These are phyloP conservation scores for Saturnia japonica DNA, from an alignment of 2,888 invertebrate genomes.

Conservation along the genomic window DNA sequence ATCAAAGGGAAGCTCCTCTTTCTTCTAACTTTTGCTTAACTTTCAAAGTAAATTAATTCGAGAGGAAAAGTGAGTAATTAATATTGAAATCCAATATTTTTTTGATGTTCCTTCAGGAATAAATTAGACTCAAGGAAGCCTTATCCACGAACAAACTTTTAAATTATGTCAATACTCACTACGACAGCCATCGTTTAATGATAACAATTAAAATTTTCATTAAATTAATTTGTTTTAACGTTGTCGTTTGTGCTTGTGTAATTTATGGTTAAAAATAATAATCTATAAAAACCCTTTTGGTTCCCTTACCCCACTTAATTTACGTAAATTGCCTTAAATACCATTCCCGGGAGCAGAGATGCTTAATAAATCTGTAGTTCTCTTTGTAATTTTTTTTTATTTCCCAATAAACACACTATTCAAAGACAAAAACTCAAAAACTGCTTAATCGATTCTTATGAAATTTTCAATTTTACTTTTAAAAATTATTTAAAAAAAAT, in stretches of 20 bases:
- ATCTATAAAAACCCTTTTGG: too few relatives aligned
- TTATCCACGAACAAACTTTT: neutral
- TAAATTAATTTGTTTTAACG: neutral
- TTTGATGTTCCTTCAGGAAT: constrained; percentile 17
- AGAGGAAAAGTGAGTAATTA: constrained; percentile 45
- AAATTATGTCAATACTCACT: neutral
- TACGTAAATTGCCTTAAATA: too few relatives aligned
- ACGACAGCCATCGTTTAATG: neutral
- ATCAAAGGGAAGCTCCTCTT: constrained; percentile 51
- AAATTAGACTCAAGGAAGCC: neutral
- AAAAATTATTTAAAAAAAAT: too few relatives aligned
- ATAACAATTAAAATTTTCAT: neutral
- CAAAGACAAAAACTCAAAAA: too few relatives aligned
- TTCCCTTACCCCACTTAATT: too few relatives aligned
- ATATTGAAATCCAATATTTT: constrained; percentile 35
- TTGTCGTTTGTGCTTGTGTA: neutral
- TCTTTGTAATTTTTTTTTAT: too few relatives aligned
- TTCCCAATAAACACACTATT: too few relatives aligned
- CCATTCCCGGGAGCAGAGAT: too few relatives aligned
- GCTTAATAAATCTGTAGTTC: too few relatives aligned
- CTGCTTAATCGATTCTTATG: too few relatives aligned
- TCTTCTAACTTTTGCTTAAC: constrained; percentile 46
- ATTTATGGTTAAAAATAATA: too few relatives aligned
- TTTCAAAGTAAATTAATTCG: constrained; percentile 51
- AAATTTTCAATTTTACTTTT: too few relatives aligned